A percentile compares a stretch with the other conserved stretches of the same genome.
These are phyloP conservation scores for Parus major DNA, from an alignment of 2,113 vertebrate species.

Conservation along the genomic window DNA sequence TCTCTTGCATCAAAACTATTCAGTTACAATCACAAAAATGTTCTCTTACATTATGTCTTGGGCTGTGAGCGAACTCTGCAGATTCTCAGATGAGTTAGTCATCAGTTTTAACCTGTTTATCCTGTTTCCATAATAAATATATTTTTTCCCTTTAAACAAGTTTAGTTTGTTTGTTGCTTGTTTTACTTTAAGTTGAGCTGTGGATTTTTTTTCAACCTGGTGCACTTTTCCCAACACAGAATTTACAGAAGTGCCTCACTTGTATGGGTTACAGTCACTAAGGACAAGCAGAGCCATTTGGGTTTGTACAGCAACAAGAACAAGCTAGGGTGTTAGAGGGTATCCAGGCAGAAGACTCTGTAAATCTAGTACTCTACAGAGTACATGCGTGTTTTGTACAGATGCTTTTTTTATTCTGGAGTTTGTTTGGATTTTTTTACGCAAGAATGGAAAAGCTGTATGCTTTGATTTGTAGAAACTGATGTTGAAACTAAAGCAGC, in stretches of 20 bases:
- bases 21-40: neutral
- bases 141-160: neutral
- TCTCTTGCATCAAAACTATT: neutral
- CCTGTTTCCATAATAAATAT: constrained; percentile 23
- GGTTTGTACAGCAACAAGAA: neutral
- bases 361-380: neutral
- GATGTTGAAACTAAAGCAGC: neutral
- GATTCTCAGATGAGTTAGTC: constrained; percentile 6
- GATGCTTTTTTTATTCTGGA: neutral
- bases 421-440: neutral
- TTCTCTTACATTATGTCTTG: neutral
- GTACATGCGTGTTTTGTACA: neutral
- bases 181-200: neutral
- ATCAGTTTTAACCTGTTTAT: constrained; percentile 30
- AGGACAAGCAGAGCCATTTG: neutral
- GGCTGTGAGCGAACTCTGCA: neutral
- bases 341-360: neutral
- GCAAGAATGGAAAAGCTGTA: neutral
- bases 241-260: neutral
- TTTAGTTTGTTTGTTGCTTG: neutral
- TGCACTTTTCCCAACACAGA: neutral
- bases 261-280: neutral
- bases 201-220: neutral
- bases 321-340: neutral
- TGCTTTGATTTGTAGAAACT: constrained; percentile 7